Conservation (phyloP, 2,888 invertebrate genomes). For the Empis stercorea region DNA sequence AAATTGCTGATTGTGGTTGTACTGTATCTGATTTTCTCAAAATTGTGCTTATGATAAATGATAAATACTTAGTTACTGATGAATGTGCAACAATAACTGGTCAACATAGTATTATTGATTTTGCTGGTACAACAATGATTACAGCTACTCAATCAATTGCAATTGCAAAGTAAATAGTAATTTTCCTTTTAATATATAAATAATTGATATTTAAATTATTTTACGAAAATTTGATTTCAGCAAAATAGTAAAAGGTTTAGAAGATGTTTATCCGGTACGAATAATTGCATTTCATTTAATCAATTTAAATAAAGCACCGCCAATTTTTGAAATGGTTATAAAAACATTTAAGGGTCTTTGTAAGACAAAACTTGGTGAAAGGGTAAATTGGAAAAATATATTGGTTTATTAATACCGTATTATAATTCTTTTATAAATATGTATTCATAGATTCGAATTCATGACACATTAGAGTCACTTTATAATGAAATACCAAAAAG, state of each 20-base stretch:
- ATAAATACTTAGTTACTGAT: constrained; percentile 20
- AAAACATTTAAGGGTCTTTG: constrained; percentile 41
- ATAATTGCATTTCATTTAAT: constrained; percentile 45
- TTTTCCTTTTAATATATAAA: too few relatives aligned
- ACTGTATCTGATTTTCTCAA: not conserved
- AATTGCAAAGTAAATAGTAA: constrained; percentile 37
- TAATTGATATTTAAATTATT: too few relatives aligned
- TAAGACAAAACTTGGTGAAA: constrained; percentile 43
- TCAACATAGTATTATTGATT: constrained; percentile 38
- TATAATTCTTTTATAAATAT: too few relatives aligned
- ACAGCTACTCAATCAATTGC: constrained; percentile 42
- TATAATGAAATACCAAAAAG: constrained; percentile 7
- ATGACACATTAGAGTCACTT: constrained; percentile 7
- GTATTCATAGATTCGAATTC: constrained; percentile 8
- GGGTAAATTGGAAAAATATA: too few relatives aligned
- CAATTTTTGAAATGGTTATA: constrained; percentile 43
- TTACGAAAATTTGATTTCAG: constrained; percentile 8
- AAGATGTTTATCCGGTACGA: constrained; percentile 46
- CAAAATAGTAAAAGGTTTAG: constrained; percentile 12
- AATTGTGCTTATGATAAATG: too few relatives aligned
- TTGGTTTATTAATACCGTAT: too few relatives aligned
- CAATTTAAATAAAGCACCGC: constrained; percentile 37
- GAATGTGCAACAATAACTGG: constrained; percentile 40
- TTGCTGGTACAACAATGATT: constrained; percentile 37
- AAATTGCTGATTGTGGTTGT: not conserved